Conservation (phyloP, 2,888 invertebrate species). For the Notodonta dromedarius region DNA sequence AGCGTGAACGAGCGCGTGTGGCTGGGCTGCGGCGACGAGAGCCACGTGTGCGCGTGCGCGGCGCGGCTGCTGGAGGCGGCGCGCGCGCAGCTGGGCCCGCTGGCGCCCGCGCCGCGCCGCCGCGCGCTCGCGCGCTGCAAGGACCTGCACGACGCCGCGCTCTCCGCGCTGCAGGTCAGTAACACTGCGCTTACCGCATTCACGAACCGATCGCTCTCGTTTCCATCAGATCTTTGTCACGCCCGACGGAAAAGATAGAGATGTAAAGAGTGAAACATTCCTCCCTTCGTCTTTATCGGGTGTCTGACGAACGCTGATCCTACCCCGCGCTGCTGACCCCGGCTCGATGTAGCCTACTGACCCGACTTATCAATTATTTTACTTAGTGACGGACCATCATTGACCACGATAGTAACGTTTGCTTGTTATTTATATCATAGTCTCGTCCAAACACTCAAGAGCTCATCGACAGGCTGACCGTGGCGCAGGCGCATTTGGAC, state of each 20-base stretch:
- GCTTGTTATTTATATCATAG: constrained; percentile 52
- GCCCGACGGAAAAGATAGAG: no score
- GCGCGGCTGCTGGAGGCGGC: constrained; percentile 89
- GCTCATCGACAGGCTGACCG: constrained; percentile 73
- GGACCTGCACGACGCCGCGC: constrained; percentile 74
- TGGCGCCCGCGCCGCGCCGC: constrained; percentile 73
- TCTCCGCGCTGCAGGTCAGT: constrained; percentile 53
- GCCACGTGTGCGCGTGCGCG: constrained; percentile 92
- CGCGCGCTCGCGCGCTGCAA: constrained; percentile 74
- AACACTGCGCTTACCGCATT: not conserved
- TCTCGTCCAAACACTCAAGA: constrained; percentile 74
- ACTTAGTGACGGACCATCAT: no score
- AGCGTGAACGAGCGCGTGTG: constrained; percentile 94
- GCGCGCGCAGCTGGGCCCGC: constrained; percentile 82
- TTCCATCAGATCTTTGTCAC: no score
- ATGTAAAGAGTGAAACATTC: no score
- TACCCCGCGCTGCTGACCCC: no score
- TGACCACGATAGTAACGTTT: not conserved
- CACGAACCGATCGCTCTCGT: no score
- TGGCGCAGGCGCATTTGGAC: constrained; percentile 76
- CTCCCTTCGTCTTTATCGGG: no score
- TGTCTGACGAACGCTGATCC: no score
- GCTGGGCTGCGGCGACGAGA: constrained; percentile 93
- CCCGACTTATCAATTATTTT: no score
- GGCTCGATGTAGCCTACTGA: no score